Percentiles rank a stretch among this genome's conserved stretches.
Evolutionary conservation across 2,888 invertebrate genomes (phyloP).

Genomic region (Augochlorella aurata): DNA sequence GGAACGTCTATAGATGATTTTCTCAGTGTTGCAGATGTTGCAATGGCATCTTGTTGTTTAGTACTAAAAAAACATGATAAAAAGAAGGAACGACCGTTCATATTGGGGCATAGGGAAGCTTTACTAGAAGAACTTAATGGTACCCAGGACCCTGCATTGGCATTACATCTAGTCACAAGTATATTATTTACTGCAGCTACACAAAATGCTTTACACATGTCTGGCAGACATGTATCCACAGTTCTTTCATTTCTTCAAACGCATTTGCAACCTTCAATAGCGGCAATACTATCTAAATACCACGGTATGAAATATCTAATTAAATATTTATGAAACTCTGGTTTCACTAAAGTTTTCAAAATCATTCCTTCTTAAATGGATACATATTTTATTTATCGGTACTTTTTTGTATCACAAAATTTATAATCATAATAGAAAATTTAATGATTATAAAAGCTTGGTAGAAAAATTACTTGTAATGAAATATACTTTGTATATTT

Average conservation of each 20-base stretch:
- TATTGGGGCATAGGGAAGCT: conserved; percentile 91
- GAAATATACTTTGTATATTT: neutral
- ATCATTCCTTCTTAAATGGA: neutral
- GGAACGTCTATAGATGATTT: conserved; percentile 91
- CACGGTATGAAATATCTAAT: conserved; percentile 86
- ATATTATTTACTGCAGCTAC: conserved; percentile 91
- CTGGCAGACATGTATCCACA: conserved; percentile 94
- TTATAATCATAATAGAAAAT: neutral
- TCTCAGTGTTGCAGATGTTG: conserved; percentile 88
- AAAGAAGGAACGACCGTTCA: conserved; percentile 90
- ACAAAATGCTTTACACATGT: conserved; percentile 93
- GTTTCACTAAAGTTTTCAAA: neutral
- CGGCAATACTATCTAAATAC: conserved; percentile 86
- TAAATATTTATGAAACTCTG: neutral
- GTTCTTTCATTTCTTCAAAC: conserved; percentile 89
- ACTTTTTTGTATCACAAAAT: neutral
- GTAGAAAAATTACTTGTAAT: neutral
- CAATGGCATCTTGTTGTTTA: conserved; percentile 89
- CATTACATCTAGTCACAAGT: conserved; percentile 89
- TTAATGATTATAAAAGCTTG: neutral
- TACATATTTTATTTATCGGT: neutral
- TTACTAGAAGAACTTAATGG: conserved; percentile 89
- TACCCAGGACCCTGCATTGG: conserved; percentile 90
- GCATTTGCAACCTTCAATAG: conserved; percentile 87
- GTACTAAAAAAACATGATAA: conserved; percentile 94